Evolutionary conservation across 2,888 invertebrate species (phyloP), one percentile per base, ranked within the genome.

Genomic region (Coelopa pilipes): DNA sequence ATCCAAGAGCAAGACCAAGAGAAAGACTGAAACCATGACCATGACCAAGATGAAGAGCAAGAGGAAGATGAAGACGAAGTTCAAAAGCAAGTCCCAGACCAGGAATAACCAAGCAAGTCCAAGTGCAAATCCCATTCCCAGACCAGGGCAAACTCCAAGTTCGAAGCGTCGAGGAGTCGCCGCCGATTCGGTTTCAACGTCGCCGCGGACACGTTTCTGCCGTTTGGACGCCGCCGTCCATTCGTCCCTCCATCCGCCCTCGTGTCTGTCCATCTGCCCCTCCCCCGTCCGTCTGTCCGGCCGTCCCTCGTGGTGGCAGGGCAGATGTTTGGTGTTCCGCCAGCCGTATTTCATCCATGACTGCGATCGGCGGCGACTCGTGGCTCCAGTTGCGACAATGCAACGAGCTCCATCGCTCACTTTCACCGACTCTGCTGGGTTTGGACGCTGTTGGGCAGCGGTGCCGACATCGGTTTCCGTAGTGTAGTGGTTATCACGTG

Each of bases 401-500:
- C n/a, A n/a, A n/a, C n/a, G n/a, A n/a, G n/a, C n/a, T n/a, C n/a
- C n/a, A n/a, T n/a, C n/a, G n/a, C 13, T 53, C 13, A 53, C 53
- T 53, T 53, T n/a, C 53, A 53, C 34, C 34, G 4, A 53, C 53
- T 15, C 53, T 9, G 10, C n/a, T 53, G 13, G 10, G 13, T 49
- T 49, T 49, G 13, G 4, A 53, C 10, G n/a, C 53, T 5, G 53
- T 53, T 53, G 53, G 53, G 4, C 53, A 53, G 3, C 53, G 53
- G 3, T 3, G 3, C n/a, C 13, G 10, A 2, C 53, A 53, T 24
- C n/a, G n/a, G 79, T 79, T 79, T 78, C 74, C 79, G 77, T 79
- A 76, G 78, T 79, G 78, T 78, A 79, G 79, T 78, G 79, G 79
- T 79, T 76, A 75, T 76, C 76, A 76, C 75, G 73, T 75, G 72